Percentiles rank a stretch among this genome's conserved stretches.
Conservation (phyloP, 2,113 vertebrate species). For the Eulemur rufifrons region DNA sequence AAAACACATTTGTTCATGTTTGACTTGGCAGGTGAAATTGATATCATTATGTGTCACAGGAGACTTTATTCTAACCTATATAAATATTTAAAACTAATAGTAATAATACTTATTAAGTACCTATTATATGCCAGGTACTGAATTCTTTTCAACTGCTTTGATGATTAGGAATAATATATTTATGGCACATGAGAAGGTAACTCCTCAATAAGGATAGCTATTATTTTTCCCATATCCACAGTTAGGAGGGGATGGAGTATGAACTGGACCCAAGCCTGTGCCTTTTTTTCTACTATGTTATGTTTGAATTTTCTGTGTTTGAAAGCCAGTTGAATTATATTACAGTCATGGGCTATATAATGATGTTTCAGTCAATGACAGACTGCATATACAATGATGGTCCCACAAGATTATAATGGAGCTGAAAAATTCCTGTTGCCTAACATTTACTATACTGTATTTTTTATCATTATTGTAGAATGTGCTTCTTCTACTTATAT, state of each 20-base stretch:
- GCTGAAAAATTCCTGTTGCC: not conserved
- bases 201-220: not conserved
- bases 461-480: not conserved
- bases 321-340: too few species aligned
- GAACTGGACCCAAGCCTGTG: not conserved
- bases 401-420: not conserved
- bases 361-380: not conserved
- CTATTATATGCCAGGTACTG: not conserved
- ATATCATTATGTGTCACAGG: slow-evolving; percentile 7
- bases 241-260: not conserved
- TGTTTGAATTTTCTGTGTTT: not conserved
- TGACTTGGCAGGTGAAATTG: slow-evolving; percentile 62
- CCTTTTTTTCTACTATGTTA: not conserved
- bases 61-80: slow-evolving; percentile 19
- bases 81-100: slow-evolving; percentile 60
- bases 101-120: slow-evolving; percentile 31
- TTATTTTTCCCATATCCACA: not conserved
- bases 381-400: not conserved
- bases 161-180: not conserved
- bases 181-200: not conserved
- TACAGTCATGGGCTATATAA: too few species aligned
- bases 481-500: too few species aligned
- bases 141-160: slow-evolving; percentile 28
- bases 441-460: not conserved
- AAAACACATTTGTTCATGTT: slow-evolving; percentile 48